These are phyloP conservation scores for Myotis pilosus DNA, from an alignment of 2,797 vertebrate genomes.

Conservation along the genomic window DNA sequence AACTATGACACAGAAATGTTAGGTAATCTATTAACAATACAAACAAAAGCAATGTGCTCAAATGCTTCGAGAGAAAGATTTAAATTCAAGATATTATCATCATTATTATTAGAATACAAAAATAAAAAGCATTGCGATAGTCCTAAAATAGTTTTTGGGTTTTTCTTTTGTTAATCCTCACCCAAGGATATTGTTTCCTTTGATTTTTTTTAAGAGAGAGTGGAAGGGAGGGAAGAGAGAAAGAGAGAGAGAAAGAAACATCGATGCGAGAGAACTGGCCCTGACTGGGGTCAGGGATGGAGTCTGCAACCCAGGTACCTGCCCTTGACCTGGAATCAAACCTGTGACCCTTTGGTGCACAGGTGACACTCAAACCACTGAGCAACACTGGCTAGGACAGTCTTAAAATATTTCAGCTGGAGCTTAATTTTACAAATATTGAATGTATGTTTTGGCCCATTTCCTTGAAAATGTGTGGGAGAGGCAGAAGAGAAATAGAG, in stretches of 20 bases:
- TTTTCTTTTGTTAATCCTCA: too few relatives aligned
- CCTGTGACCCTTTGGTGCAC: too few relatives aligned
- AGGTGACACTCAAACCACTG: too few relatives aligned
- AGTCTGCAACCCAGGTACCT: too few relatives aligned
- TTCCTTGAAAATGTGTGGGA: neutral
- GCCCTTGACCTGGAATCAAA: too few relatives aligned
- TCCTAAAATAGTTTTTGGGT: neutral
- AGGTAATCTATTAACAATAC: conserved; percentile 12
- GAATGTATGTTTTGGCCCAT: neutral
- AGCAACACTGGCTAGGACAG: too few relatives aligned
- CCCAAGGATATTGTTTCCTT: too few relatives aligned
- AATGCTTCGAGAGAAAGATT: conserved; percentile 31
- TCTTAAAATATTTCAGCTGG: neutral
- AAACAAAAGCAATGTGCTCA: neutral
- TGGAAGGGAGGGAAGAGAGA: too few relatives aligned
- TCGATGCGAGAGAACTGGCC: too few relatives aligned
- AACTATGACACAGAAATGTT: neutral
- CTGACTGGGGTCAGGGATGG: too few relatives aligned
- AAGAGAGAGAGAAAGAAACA: too few relatives aligned
- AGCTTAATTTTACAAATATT: neutral
- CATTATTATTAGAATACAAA: conserved; percentile 14
- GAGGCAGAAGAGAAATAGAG: neutral
- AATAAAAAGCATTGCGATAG: neutral
- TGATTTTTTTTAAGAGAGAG: too few relatives aligned
- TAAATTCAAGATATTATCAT: neutral